phyloP scores from a whole-genome alignment of 1,140 invertebrate genomes.

The Drosophila asahinai region DNA sequence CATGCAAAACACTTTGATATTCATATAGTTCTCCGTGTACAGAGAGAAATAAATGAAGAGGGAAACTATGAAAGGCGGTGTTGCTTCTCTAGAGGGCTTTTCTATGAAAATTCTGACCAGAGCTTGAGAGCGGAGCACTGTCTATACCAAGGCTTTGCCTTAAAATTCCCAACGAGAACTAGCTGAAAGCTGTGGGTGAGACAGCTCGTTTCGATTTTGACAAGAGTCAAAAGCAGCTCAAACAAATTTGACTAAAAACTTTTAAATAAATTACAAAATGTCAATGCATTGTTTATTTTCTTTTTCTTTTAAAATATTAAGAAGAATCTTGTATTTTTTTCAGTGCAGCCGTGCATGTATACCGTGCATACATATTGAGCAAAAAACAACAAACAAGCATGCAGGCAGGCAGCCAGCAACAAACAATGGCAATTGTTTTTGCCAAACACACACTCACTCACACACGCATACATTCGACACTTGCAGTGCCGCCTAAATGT shows the following conservation, averaged over 20 bases:
- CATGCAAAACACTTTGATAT: slow-evolving; percentile 68
- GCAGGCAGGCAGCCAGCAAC: slow-evolving; percentile 32
- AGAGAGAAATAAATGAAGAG: slow-evolving; percentile 4
- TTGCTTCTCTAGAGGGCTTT: neutral
- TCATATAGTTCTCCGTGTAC: slow-evolving; percentile 54
- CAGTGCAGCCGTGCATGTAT: neutral
- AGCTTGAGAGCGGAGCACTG: neutral
- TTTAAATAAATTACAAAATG: neutral
- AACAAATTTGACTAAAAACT: too few relatives aligned
- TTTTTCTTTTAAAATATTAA: too few relatives aligned
- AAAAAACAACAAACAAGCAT: slow-evolving; percentile 59
- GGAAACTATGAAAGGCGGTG: neutral
- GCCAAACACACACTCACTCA: slow-evolving; percentile 13
- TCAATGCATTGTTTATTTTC: too few relatives aligned
- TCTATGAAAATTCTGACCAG: neutral
- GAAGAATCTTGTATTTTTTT: neutral
- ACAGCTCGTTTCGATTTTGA: neutral
- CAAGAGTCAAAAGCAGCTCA: neutral
- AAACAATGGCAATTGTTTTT: slow-evolving; percentile 60
- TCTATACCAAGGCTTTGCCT: neutral
- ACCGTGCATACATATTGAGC: slow-evolving; percentile 7
- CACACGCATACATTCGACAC: slow-evolving; percentile 26
- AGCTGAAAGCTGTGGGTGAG: neutral
- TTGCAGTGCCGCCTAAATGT: slow-evolving; percentile 56
- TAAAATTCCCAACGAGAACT: too few relatives aligned